Base-by-base conservation (phyloP, 2,797 vertebrate species). In the Manis javanica region DNA sequence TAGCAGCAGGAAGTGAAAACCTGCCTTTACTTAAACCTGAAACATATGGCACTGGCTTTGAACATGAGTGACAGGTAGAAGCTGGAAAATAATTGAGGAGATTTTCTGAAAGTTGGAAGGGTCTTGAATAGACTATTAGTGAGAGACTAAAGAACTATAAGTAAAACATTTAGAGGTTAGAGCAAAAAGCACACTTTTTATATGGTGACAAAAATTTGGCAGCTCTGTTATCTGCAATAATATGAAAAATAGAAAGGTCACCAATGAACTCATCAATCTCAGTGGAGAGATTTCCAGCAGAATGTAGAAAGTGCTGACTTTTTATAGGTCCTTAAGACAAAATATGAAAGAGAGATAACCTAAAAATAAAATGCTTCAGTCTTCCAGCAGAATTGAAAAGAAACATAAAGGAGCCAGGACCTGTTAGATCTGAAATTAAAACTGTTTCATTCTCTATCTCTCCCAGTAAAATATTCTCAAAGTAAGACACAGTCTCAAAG, bases 341-440 rank as follows among this genome's bases (percentile, higher is more conserved):
- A 79, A 84, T 84, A 94, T 37, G 21, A 59, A 93, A 95, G 69
- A 75, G 37, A 91, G 6, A 18, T 39, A 74, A 84, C 3, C 5
- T 51, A 91, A 81, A 84, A 39, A 71, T 93, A 91, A 84, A 81
- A 88, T 29, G 21, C 37, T 66, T 59, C 23, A 74, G 42, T 57
- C 46, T 79, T 81, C 21, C 11, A 51, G 9, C 13, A 81, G 59
- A 88, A 91, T 81, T 55, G n/a, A 88, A 15, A 81, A 39, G 42
- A 85, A 91, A 24, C 37, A 79, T 72, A 81, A 93, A 91, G 18
- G 37, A 55, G 1, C 5, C 8, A 92, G 29, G 57, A 63, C 57
- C 91, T 11, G 19, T 12, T 81, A 59, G 46, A 53, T 1, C 3
- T 91, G 64, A 91, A 83, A 91, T 93, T 95, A 89, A 91, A 93